Percentiles rank a stretch among this genome's conserved stretches.
phyloP scores from a whole-genome alignment of 2,113 vertebrate species.

The Haemorhous mexicanus region DNA sequence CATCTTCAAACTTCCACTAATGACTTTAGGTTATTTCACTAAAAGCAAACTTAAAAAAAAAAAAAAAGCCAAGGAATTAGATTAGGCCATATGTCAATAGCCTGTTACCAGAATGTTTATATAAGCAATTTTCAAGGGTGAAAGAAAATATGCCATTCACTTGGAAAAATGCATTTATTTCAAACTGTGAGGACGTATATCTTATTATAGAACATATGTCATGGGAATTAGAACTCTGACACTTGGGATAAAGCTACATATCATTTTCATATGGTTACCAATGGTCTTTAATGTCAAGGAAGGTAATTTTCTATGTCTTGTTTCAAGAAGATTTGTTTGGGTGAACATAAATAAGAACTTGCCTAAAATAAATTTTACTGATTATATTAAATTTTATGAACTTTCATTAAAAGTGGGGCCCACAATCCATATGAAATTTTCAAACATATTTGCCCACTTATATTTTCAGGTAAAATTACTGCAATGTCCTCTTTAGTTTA shows the following conservation, averaged over 20 bases:
- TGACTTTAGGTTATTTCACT: background rate
- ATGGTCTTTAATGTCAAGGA: background rate
- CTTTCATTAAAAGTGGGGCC: background rate
- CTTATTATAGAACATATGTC: conserved; percentile 32
- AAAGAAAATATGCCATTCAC: conserved; percentile 47
- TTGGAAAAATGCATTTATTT: conserved; percentile 2
- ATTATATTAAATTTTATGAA: background rate
- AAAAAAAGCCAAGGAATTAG: background rate
- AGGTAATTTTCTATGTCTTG: background rate
- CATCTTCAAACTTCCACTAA: background rate
- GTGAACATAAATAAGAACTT: background rate
- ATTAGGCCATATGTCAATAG: conserved; percentile 27
- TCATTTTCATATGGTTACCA: background rate
- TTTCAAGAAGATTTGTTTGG: background rate
- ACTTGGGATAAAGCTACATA: background rate
- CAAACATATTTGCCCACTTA: background rate
- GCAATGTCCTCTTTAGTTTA: background rate
- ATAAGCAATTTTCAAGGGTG: conserved; percentile 18
- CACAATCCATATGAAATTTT: background rate
- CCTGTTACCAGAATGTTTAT: conserved; percentile 41
- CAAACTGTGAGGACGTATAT: background rate
- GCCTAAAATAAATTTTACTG: background rate
- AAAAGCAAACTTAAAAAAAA: background rate
- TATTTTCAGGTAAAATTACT: background rate
- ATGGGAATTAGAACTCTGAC: background rate